Evolutionary conservation across 2,113 vertebrate genomes (phyloP), one percentile per base, ranked within the genome.

Genomic region (Cheilinus undulatus): DNA sequence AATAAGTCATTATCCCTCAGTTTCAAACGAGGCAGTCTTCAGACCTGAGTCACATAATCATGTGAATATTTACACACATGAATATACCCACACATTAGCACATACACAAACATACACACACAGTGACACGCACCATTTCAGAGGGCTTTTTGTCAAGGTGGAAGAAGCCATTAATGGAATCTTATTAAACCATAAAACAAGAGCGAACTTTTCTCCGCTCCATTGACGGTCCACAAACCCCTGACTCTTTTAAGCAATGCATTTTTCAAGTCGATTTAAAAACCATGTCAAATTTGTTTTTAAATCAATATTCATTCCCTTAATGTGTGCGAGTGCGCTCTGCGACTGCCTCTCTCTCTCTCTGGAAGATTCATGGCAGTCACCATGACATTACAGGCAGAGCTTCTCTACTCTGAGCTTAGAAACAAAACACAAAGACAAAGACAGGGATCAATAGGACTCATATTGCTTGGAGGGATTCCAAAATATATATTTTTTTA

Each of bases 221-320:
- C 75, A 86, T 50, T 84, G 82, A 79, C 70, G 38, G 73, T 75
- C 84, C 72, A 85, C 72, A 83, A 80, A 82, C 62, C 87, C 75
- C 32, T 42, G 67, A 79, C 78, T 82, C 76, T 73, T 86, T 86
- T 64, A 89, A 88, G 80, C 57, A 65, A 69, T 57, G 85, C 84
- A 70, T 86, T 89, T 86, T 82, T 85, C 76, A 78, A 84, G 84
- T 87, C 78, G 28, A 88, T 87, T 87, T 90, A 70, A 90, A 45
- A 88, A 88, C 82, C 84, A 78, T 87, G 81, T 87, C 83, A 85
- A 87, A 87, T 90, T 88, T 91, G 86, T 88, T 92, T 92, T 84
- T 63, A 82, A 91, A 92, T 92, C 92, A 89, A 92, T 92, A 92
- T 90, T 91, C 60, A 89, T 91, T 89, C 72, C 36, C 76, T 76